Percentiles rank a stretch among this genome's conserved stretches.
phyloP scores from a whole-genome alignment of 2,888 invertebrate species.

The Andrena dorsata region DNA sequence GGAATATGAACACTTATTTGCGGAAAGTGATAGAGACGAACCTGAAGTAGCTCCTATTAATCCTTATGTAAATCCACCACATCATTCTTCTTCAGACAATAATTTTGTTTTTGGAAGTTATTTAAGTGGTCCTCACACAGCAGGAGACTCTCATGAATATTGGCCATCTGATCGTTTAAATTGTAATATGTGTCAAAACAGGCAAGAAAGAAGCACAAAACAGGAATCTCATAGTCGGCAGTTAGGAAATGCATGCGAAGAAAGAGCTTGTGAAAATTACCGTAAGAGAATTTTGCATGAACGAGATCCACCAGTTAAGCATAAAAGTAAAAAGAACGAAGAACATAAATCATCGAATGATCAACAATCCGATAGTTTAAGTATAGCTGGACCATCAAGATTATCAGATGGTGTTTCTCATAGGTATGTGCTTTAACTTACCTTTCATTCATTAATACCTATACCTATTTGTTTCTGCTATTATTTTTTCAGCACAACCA shows the following conservation, averaged over 20 bases:
- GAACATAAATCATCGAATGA: conserved; percentile 69
- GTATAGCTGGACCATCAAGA: conserved; percentile 81
- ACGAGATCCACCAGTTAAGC: conserved; percentile 67
- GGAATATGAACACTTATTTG: conserved; percentile 89
- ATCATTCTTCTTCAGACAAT: conserved; percentile 69
- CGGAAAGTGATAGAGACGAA: conserved; percentile 89
- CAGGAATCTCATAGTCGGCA: conserved; percentile 58
- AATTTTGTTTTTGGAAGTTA: conserved; percentile 75
- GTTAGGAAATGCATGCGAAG: conserved; percentile 48
- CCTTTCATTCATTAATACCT: background rate
- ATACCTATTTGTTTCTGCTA: background rate
- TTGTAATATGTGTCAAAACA: conserved; percentile 75
- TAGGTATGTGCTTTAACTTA: conserved; percentile 71
- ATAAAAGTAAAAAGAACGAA: conserved; percentile 72
- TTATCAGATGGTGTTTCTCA: conserved; percentile 78
- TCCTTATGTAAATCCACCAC: conserved; percentile 73
- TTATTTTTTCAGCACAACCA: conserved; percentile 71
- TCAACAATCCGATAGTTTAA: conserved; percentile 73
- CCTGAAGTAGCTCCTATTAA: conserved; percentile 82
- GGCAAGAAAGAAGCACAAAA: conserved; percentile 68
- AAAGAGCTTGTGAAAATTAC: conserved; percentile 69
- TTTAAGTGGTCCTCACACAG: conserved; percentile 68
- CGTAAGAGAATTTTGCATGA: conserved; percentile 71
- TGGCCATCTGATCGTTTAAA: conserved; percentile 71
- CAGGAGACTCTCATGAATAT: conserved; percentile 68